Evolutionary conservation across 2,113 vertebrate species (phyloP).

Genomic region (Anseranas semipalmata): DNA sequence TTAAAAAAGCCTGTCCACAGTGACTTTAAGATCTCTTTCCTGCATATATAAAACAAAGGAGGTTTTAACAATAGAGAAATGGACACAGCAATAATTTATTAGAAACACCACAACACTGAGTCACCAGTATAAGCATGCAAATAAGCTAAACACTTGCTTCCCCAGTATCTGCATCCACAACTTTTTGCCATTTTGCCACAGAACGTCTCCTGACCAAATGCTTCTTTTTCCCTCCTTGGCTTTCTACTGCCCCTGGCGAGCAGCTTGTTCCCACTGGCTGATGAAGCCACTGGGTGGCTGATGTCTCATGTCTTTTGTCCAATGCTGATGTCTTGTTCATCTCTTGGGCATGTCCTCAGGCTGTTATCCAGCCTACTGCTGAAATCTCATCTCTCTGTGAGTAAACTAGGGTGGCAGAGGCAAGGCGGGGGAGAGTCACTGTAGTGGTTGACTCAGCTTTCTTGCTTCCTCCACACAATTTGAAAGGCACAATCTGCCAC

Average conservation of each 20-base stretch:
- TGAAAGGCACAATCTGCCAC: not conserved
- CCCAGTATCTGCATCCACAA: not conserved
- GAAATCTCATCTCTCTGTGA: not conserved
- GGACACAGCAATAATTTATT: not conserved
- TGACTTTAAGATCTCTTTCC: not conserved
- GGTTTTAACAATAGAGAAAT: slow-evolving; percentile 23
- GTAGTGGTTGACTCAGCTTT: not conserved
- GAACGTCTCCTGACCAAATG: not conserved
- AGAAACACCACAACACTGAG: not conserved
- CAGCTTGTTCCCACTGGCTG: not conserved
- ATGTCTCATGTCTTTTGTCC: not conserved
- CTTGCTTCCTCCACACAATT: not conserved
- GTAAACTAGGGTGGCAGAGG: not conserved
- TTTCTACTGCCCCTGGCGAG: not conserved
- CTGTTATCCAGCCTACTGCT: not conserved
- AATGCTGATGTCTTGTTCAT: not conserved
- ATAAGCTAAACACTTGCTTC: not conserved
- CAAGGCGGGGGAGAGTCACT: not conserved
- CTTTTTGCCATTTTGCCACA: not conserved
- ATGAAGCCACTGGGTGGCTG: not conserved
- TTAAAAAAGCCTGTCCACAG: not conserved
- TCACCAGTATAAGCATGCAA: not conserved
- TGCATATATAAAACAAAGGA: slow-evolving; percentile 2
- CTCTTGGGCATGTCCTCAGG: not conserved
- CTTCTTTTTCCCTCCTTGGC: not conserved